Conservation (phyloP, 2,113 vertebrate genomes). For the Ailuropoda melanoleuca region DNA sequence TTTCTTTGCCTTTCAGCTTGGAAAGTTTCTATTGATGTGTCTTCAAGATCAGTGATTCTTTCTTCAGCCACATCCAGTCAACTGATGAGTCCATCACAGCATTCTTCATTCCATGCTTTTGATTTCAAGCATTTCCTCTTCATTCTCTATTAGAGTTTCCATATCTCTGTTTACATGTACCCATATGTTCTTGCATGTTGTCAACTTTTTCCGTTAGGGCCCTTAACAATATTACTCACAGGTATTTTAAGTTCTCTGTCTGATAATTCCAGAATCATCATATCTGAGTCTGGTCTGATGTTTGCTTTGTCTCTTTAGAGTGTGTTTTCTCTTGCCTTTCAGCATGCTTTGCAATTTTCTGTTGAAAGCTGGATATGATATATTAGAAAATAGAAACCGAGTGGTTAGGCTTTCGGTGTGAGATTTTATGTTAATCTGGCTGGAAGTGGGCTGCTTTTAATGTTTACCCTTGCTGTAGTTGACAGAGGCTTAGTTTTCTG, state of each 20-base stretch:
- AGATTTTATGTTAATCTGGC: neutral
- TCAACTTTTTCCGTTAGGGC: neutral
- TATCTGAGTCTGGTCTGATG: neutral
- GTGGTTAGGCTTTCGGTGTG: neutral
- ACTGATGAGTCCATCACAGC: neutral
- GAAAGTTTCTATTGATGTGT: neutral
- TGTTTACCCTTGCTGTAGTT: neutral
- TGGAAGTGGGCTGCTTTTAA: neutral
- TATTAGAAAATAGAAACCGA: neutral
- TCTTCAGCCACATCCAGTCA: neutral
- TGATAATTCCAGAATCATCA: neutral
- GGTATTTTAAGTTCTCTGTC: neutral
- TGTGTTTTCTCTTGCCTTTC: neutral
- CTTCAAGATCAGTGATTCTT: neutral
- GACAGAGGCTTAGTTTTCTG: neutral
- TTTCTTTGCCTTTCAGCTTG: neutral
- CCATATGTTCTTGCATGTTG: neutral
- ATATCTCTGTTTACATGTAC: neutral
- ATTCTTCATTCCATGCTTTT: neutral
- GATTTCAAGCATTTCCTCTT: neutral
- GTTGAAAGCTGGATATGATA: neutral
- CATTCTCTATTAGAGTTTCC: neutral
- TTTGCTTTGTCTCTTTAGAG: neutral
- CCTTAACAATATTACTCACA: neutral
- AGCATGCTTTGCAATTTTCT: conserved; percentile 14